Base-by-base conservation (phyloP, 2,797 vertebrate species). In the Melanotaenia trifasciata region DNA sequence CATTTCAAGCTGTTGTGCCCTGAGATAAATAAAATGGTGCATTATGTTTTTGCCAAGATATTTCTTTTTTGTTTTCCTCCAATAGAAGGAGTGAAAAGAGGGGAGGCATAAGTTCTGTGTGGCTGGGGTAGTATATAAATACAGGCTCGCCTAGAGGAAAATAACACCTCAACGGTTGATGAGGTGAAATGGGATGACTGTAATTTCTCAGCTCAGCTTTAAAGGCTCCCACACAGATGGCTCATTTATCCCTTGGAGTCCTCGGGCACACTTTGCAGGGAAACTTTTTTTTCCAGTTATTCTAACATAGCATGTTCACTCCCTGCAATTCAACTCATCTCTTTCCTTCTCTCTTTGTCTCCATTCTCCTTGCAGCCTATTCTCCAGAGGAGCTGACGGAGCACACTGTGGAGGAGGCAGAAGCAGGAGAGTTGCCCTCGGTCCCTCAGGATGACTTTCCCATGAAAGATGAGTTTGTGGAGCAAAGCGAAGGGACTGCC, bases 1-100 rank as follows among this genome's bases (percentile, higher is more conserved):
- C 96, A 98, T 98, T 98, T 97, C 96, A 98, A 98, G 96, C 97
- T 97, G 96, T 97, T 98, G 97, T 96, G 96, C 96, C 97, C 96
- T 97, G 96, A 98, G 97, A 98, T 97, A 97, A 97, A 97, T 97
- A 97, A 97, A 96, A 96, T 97, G 96, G 96, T 93, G 96, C 97
- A 97, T 97, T 97, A 97, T 96, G 95, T 98, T 97, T 97, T 97
- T 98, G 96, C 96, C 97, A 96, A 95, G 94, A 96, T 94, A 94
- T 96, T 96, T 96, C 94, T 94, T 93, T 94, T 95, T 95, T 96
- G 96, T 94, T 93, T 93, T 93, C 95, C 94, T 96, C 95, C 95
- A 95, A 94, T 96, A 96, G 96, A 90, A 91, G 85, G 87, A 93
- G 90, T 89, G 84, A 93, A 89, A 91, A 89, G 87, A 90, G 90